Percentiles rank a stretch among this genome's conserved stretches.
Evolutionary conservation across 2,888 invertebrate genomes (phyloP).

Genomic region (Eupithecia insigniata): DNA sequence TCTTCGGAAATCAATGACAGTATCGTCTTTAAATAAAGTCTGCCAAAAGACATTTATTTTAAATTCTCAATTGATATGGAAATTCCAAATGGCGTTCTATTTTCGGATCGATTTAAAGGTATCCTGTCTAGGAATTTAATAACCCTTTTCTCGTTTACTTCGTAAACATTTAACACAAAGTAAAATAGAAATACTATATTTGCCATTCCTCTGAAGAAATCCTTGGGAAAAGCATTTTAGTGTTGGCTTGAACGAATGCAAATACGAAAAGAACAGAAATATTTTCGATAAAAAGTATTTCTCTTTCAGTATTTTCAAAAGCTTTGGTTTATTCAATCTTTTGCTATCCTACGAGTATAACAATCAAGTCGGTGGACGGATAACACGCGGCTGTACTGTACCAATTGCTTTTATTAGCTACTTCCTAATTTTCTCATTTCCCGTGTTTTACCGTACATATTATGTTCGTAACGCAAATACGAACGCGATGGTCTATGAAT

Average conservation of each 20-base stretch:
- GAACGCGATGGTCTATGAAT: neutral
- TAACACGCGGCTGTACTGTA: constrained; percentile 38
- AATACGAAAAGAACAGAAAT: neutral
- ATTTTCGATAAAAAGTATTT: neutral
- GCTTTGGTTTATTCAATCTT: neutral
- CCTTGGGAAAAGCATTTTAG: neutral
- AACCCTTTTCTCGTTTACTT: neutral
- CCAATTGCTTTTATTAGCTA: constrained; percentile 79
- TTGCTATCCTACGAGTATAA: constrained; percentile 7
- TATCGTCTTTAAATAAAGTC: neutral
- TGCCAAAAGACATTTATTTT: neutral
- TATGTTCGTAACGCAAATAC: constrained; percentile 2
- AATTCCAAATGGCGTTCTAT: neutral
- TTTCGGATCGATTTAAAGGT: neutral
- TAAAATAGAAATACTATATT: neutral
- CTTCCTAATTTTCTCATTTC: constrained; percentile 82
- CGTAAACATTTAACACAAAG: neutral
- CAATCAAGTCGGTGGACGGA: constrained; percentile 27
- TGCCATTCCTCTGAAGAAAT: neutral
- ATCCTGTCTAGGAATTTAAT: neutral
- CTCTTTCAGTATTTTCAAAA: constrained; percentile 25
- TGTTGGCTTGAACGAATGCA: neutral
- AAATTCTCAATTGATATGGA: neutral
- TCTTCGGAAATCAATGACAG: neutral
- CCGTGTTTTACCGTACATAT: constrained; percentile 59